Evolutionary conservation across 2,797 vertebrate species (phyloP).

Genomic region (Spinibarbus caldwelli): DNA sequence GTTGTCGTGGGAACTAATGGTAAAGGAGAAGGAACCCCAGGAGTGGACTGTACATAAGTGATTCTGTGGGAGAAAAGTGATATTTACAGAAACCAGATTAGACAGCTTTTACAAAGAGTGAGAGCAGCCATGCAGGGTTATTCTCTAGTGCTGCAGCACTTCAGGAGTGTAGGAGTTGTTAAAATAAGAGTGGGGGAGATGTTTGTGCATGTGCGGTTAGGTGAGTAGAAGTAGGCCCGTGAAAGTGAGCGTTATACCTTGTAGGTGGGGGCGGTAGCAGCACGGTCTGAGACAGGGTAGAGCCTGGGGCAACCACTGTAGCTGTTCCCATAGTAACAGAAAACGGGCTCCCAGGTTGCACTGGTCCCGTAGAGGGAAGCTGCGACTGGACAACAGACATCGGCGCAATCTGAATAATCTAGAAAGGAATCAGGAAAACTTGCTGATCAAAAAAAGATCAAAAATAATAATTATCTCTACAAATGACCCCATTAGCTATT

Average conservation of each 20-base stretch:
- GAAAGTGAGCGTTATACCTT: conserved; percentile 74
- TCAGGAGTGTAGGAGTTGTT: conserved; percentile 45
- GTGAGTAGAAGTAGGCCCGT: conserved; percentile 51
- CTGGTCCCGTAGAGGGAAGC: conserved; percentile 76
- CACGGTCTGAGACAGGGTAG: conserved; percentile 86
- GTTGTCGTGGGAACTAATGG: conserved; percentile 83
- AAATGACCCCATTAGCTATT: background rate
- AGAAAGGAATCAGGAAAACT: conserved; percentile 5
- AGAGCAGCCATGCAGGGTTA: conserved; percentile 28
- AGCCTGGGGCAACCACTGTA: conserved; percentile 79
- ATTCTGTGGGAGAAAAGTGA: conserved; percentile 78
- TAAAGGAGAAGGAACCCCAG: conserved; percentile 78
- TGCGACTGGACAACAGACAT: conserved; percentile 87
- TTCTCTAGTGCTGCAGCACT: conserved; percentile 35
- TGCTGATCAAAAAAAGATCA: background rate
- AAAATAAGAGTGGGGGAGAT: conserved; percentile 53
- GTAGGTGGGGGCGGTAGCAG: conserved; percentile 87
- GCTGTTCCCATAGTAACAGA: conserved; percentile 84
- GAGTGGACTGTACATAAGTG: conserved; percentile 90
- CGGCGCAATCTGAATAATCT: conserved; percentile 92
- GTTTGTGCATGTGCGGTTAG: conserved; percentile 67
- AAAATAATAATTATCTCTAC: background rate
- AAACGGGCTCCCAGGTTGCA: conserved; percentile 79
- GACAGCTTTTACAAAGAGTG: background rate
- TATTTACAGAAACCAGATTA: conserved; percentile 11